Evolutionary conservation across 2,113 vertebrate genomes (phyloP).

Genomic region (Falco punctatus): DNA sequence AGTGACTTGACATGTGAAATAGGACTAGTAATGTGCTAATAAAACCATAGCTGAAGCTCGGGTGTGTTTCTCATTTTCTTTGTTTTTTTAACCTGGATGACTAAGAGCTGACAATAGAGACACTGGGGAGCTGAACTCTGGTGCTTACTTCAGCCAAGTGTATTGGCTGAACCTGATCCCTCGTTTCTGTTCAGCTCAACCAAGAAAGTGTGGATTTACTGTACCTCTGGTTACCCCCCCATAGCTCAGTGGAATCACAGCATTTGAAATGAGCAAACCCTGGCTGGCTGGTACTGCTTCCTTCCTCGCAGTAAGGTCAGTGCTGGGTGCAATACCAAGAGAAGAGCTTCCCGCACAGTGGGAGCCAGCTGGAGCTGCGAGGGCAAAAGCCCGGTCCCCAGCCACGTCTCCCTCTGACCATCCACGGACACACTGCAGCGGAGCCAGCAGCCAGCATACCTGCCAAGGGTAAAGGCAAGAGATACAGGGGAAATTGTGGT

Average conservation of each 20-base stretch:
- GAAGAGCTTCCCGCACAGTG: background rate
- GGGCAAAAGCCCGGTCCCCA: background rate
- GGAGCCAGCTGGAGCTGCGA: background rate
- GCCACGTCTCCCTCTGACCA: background rate
- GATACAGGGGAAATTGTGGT: background rate
- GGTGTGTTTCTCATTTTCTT: background rate
- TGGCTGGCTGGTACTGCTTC: background rate
- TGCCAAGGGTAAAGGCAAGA: background rate
- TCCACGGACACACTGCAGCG: background rate
- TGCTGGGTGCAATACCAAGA: background rate
- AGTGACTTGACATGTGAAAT: background rate
- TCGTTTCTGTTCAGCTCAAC: background rate
- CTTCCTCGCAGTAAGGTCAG: background rate
- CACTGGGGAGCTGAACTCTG: background rate
- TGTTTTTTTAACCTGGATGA: background rate
- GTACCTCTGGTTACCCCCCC: background rate
- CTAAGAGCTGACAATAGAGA: background rate
- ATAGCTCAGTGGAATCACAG: rapidly evolving
- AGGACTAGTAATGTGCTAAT: background rate
- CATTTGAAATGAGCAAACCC: background rate
- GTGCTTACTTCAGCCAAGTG: background rate
- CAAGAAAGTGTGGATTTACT: background rate
- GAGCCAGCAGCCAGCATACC: rapidly evolving
- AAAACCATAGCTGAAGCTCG: background rate
- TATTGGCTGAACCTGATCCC: constrained; percentile 52